Evolutionary conservation across 2,113 vertebrate species (phyloP).

Genomic region (Cinclus cinclus): DNA sequence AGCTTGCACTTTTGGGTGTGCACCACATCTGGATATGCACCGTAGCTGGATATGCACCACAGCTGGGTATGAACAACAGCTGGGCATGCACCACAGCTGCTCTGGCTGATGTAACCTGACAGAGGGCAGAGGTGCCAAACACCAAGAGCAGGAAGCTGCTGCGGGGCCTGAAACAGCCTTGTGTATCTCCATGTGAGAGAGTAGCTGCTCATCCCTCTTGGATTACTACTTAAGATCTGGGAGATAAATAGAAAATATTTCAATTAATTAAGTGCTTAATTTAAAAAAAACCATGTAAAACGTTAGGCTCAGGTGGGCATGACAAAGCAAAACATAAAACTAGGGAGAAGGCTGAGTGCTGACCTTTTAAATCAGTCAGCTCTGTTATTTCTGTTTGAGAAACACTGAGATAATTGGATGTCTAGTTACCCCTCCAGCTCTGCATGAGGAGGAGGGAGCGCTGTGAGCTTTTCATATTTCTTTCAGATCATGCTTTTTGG

Average conservation of each 20-base stretch:
- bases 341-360: not conserved
- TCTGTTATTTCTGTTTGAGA: not conserved
- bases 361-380: not conserved
- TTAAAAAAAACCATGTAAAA: not conserved
- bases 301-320: not conserved
- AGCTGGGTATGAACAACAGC: not conserved
- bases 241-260: not conserved
- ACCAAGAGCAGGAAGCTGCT: not conserved
- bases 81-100: not conserved
- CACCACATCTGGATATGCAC: not conserved
- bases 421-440: not conserved
- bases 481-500: not conserved
- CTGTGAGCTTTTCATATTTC: not conserved
- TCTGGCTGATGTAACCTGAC: not conserved
- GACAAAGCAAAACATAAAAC: conserved; percentile 13
- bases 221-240: not conserved
- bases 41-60: not conserved
- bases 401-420: not conserved
- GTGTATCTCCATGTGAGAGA: not conserved
- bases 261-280: not conserved
- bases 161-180: not conserved
- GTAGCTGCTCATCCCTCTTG: not conserved
- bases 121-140: not conserved
- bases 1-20: not conserved
- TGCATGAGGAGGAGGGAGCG: not conserved